phyloP scores from a whole-genome alignment of 1,140 invertebrate genomes.

The Homalodisca vitripennis region DNA sequence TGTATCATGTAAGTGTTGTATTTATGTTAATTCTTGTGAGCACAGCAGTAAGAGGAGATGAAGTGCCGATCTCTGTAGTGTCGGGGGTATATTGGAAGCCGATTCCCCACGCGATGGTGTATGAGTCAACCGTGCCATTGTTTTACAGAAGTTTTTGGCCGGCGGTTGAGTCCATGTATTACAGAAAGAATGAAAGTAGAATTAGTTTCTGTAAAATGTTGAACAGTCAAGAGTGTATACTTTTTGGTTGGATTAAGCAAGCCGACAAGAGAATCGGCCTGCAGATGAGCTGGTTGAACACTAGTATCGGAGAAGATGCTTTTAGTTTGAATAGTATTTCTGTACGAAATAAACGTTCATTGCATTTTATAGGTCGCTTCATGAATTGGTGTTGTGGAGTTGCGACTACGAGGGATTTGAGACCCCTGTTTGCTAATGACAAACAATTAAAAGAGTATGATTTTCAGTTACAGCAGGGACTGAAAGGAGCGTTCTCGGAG shows the following conservation, averaged over 20 bases:
- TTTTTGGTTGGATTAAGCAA: not conserved
- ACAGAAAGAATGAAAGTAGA: not conserved
- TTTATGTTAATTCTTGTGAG: not conserved
- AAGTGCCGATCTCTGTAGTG: not conserved
- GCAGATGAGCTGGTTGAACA: not conserved
- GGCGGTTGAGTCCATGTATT: not conserved
- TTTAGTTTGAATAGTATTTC: not conserved
- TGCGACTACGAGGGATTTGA: not conserved
- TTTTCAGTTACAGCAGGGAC: not conserved
- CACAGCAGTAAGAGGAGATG: not conserved
- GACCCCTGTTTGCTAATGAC: not conserved
- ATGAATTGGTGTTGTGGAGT: not conserved
- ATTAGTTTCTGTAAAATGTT: not conserved
- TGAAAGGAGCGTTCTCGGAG: not conserved
- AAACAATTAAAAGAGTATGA: not conserved
- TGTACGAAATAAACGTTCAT: not conserved
- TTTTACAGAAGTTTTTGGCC: not conserved
- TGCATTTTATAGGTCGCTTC: slow-evolving; percentile 1
- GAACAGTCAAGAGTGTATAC: not conserved
- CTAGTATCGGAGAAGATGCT: not conserved
- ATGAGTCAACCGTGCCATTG: not conserved
- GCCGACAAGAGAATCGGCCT: not conserved
- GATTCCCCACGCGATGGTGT: not conserved
- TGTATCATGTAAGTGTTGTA: not conserved
- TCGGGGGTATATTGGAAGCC: not conserved